A percentile compares a stretch with the other conserved stretches of the same genome.
Conservation (phyloP, 1,140 invertebrate species). For the Caerostris extrusa region DNA sequence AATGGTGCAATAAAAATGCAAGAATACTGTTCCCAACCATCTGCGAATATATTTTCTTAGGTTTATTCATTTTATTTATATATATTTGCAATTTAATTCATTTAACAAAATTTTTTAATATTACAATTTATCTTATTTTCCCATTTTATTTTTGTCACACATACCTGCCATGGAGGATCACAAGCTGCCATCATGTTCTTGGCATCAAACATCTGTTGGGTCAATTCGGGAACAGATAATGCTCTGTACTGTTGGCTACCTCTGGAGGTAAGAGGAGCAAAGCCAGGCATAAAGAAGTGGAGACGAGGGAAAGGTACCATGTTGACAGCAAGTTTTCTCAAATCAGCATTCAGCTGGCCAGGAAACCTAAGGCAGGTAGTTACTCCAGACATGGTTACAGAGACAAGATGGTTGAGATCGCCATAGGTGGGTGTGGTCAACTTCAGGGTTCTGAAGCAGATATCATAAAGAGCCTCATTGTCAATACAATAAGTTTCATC, state of each 20-base stretch:
- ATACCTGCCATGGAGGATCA: conserved; percentile 85
- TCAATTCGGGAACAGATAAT: conserved; percentile 84
- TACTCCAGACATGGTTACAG: conserved; percentile 88
- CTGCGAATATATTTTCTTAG: too few species aligned
- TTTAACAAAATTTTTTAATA: too few species aligned
- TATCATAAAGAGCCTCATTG: conserved; percentile 94
- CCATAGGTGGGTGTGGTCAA: conserved; percentile 86
- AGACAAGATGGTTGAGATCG: conserved; percentile 85
- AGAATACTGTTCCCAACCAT: too few species aligned
- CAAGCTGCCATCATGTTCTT: conserved; percentile 90
- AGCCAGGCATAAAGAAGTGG: conserved; percentile 93
- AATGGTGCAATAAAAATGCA: too few species aligned
- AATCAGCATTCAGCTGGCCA: conserved; percentile 92
- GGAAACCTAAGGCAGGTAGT: conserved; percentile 91
- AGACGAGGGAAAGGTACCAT: conserved; percentile 89
- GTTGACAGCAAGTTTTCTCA: conserved; percentile 92
- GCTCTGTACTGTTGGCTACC: conserved; percentile 83
- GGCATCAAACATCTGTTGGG: conserved; percentile 87
- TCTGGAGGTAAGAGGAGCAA: conserved; percentile 86
- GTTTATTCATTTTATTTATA: too few species aligned
- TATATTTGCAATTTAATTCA: too few species aligned
- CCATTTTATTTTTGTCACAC: too few species aligned
- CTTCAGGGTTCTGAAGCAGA: conserved; percentile 95
- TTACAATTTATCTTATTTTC: too few species aligned
- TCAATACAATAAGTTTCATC: conserved; percentile 85